Conservation (phyloP, 1,140 invertebrate genomes). For the Oscheius sp. region DNA sequence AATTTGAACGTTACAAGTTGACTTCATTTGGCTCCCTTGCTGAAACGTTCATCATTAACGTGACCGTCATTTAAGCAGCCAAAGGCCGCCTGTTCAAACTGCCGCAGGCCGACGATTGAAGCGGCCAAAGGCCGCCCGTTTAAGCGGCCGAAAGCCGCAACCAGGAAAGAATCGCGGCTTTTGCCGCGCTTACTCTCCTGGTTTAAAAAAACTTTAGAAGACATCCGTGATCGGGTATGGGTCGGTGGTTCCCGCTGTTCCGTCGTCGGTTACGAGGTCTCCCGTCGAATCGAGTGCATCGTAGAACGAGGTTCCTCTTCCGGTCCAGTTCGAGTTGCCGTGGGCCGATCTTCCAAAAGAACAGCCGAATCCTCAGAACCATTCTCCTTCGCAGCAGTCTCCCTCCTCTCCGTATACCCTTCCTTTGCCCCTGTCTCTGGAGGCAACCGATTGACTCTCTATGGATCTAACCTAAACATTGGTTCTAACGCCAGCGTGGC, state of each 20-base stretch:
- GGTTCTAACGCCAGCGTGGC: slow-evolving; percentile 82
- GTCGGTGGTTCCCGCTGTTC: slow-evolving; percentile 79
- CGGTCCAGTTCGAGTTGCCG: slow-evolving; percentile 51
- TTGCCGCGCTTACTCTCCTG: too few species aligned
- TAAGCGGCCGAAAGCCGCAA: too few species aligned
- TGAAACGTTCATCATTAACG: too few species aligned
- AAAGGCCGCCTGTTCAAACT: too few species aligned
- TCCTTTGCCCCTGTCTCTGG: slow-evolving; percentile 84
- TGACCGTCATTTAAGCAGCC: too few species aligned
- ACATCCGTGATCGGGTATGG: slow-evolving; percentile 83
- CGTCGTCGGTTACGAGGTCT: slow-evolving; percentile 51
- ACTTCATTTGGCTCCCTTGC: too few species aligned
- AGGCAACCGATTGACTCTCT: slow-evolving; percentile 84
- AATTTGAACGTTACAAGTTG: too few species aligned
- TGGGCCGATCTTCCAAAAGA: slow-evolving; percentile 45
- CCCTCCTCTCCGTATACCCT: slow-evolving; percentile 78
- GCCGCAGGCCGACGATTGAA: too few species aligned
- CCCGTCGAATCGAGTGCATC: slow-evolving; percentile 5
- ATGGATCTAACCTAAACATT: slow-evolving; percentile 86
- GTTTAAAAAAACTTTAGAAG: too few species aligned
- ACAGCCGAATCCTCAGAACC: slow-evolving; percentile 42
- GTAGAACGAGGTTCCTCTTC: slow-evolving; percentile 33
- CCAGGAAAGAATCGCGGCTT: too few species aligned
- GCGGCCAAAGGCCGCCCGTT: too few species aligned
- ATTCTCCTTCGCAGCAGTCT: slow-evolving; percentile 66